phyloP scores from a whole-genome alignment of 2,797 vertebrate species.

The Chaetophractus vellerosus region DNA sequence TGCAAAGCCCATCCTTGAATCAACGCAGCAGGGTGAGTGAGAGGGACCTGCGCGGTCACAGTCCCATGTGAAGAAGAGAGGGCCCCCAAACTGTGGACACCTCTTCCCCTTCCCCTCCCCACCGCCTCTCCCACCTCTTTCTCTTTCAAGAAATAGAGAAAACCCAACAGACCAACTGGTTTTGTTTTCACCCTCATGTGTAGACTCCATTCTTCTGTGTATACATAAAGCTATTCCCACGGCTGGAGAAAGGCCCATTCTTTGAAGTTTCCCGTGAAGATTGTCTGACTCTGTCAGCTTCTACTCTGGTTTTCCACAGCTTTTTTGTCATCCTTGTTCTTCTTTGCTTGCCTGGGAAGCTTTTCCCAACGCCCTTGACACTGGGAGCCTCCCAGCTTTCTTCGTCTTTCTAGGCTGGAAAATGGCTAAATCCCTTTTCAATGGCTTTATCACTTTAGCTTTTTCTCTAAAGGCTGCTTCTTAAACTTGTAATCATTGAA shows the following conservation, averaged over 20 bases:
- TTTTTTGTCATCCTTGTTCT: background rate
- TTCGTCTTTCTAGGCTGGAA: constrained; percentile 49
- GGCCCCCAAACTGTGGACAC: background rate
- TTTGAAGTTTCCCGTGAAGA: background rate
- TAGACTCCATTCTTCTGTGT: background rate
- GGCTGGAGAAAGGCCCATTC: background rate
- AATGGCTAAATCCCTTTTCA: constrained; percentile 27
- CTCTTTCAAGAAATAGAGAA: constrained; percentile 9
- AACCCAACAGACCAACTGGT: constrained; percentile 31
- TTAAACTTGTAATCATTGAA: constrained; percentile 60
- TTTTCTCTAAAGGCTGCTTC: constrained; percentile 42
- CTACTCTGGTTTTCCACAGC: background rate
- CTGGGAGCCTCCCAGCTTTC: background rate
- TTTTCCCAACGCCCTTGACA: background rate
- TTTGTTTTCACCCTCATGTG: background rate
- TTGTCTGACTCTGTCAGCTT: background rate
- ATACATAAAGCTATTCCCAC: background rate
- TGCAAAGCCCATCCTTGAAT: background rate
- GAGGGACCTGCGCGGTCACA: background rate
- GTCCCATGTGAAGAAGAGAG: background rate
- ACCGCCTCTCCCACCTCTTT: background rate
- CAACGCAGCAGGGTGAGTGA: background rate
- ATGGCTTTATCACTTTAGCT: constrained; percentile 59
- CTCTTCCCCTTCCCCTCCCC: background rate
- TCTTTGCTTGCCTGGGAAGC: background rate